Evolutionary conservation across 1,140 invertebrate genomes (phyloP), one percentile per base, ranked within the genome.

Genomic region (Heliconius hewitsoni): DNA sequence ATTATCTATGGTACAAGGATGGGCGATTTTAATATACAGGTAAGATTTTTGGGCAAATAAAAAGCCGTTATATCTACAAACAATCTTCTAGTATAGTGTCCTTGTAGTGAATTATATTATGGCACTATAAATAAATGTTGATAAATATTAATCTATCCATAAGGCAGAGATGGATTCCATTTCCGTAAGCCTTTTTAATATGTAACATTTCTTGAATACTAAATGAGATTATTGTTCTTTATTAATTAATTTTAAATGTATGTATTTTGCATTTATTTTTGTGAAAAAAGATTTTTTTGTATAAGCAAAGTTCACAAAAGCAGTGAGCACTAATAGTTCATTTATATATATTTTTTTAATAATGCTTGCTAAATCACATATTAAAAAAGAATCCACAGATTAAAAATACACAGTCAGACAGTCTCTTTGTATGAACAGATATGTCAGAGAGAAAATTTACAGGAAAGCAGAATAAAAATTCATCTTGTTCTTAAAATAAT

Each of bases 71-170:
- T 66, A 30, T 66, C 60, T 66, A 30, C 30, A 52, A 16, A 27
- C 23, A 27, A 66, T 66, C 60, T 66, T 66, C 27, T 66, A 66
- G 60, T 27, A 66, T 66, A 66, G 60, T 66, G 60, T 66, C 60
- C 27, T 30, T 30, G 60, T 66, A 66, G 60, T 66, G 60, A 66
- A 18, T 66, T 66, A 8, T 66, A 66, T 66, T 66, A 66, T 66
- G 60, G 27, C 60, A 66, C 60, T 66, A 66, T 66, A 66, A 66
- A 66, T 66, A 66, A 66, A 66, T 66, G 27, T 66, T 66, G n/a
- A 57, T 57, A 30, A 66, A 66, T 66, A 66, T 27, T 66, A 3
- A 11, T 66, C 60, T 66, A 27, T 16, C 16, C 23, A 23, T 66
- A 66, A 66, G 60, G 60, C n/a, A 66, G 60, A 9, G 6, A 9